These are phyloP conservation scores for Philhelius pedissequus DNA, from an alignment of 2,888 invertebrate species.

Conservation along the genomic window DNA sequence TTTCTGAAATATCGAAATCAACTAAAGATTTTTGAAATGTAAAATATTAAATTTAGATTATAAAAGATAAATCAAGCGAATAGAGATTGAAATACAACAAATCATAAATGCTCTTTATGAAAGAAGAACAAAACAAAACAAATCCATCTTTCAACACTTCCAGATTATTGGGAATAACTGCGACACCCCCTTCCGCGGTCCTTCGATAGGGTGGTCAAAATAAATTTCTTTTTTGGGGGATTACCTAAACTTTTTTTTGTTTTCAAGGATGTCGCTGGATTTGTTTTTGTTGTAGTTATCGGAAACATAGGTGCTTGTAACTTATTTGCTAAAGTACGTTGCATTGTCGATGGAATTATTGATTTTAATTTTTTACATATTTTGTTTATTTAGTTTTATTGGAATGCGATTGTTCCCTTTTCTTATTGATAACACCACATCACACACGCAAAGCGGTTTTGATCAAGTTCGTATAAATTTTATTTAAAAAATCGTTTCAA, in stretches of 20 bases:
- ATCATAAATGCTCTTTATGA: neutral
- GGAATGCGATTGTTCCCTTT: neutral
- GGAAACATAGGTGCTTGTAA: neutral
- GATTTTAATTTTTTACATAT: slow-evolving; percentile 41
- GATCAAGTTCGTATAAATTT: slow-evolving; percentile 57
- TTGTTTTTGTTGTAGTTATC: slow-evolving; percentile 39
- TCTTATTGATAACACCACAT: neutral
- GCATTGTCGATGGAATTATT: slow-evolving; percentile 41
- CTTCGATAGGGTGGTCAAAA: slow-evolving; percentile 20
- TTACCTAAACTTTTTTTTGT: neutral
- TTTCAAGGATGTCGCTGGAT: neutral
- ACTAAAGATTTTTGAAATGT: slow-evolving; percentile 27
- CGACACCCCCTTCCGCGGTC: neutral
- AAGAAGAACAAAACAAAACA: neutral
- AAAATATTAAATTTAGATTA: neutral
- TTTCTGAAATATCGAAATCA: slow-evolving; percentile 44
- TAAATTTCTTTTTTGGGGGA: neutral
- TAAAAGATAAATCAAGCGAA: slow-evolving; percentile 49
- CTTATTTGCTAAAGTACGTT: slow-evolving; percentile 30
- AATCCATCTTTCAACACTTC: neutral
- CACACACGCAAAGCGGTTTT: slow-evolving; percentile 10
- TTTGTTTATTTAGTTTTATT: slow-evolving; percentile 1
- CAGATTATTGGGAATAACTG: neutral
- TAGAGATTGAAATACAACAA: slow-evolving; percentile 22
- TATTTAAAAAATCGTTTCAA: neutral